Base-by-base conservation (phyloP, 2,113 vertebrate species). In the Peromyscus polionotus region DNA sequence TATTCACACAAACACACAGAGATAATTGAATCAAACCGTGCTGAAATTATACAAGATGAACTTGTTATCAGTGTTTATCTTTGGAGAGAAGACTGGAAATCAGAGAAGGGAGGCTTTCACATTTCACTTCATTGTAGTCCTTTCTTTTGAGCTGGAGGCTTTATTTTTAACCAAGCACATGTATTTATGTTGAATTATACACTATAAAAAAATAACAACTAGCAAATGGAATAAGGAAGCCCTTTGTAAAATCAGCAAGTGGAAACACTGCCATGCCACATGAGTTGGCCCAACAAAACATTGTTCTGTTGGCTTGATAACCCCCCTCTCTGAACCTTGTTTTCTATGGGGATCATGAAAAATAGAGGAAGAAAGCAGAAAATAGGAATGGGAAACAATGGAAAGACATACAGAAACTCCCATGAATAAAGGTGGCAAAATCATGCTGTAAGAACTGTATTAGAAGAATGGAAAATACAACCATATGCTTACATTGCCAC, bases 101-200 rank as follows among this genome's bases (percentile, higher is more conserved):
- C 87, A 73, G 51, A 65, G n/a, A 81, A 97, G 45, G 39, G 68
- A 92, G 80, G 68, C 33, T 86, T 94, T 94, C 70, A 61, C 16
- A 16, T 75, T 92, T 70, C 75, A 31, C 87, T 96, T 93, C 57
- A 83, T 68, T 88, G 75, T 73, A 65, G 84, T 92, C 81, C 59
- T 89, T 95, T 89, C 75, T 95, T 86, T 79, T 61, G 90, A 93
- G n/a, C 75, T 85, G 87, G 83, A 90, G 6, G 7, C 85, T 97
- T 94, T 95, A 65, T 93, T 97, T 96, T 95, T 86, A 97, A 81
- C 67, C 4, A 14, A 85, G 33, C 48, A 3, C 42, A 54, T 73
- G 45, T 67, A 61, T 33, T 87, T 65, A 94, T 72, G 88, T 54
- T n/a, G 91, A 96, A 81, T 93, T 61, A 91, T 83, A 61, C 22